phyloP scores from a whole-genome alignment of 2,888 invertebrate species.

The Scaeva pyrastri region DNA sequence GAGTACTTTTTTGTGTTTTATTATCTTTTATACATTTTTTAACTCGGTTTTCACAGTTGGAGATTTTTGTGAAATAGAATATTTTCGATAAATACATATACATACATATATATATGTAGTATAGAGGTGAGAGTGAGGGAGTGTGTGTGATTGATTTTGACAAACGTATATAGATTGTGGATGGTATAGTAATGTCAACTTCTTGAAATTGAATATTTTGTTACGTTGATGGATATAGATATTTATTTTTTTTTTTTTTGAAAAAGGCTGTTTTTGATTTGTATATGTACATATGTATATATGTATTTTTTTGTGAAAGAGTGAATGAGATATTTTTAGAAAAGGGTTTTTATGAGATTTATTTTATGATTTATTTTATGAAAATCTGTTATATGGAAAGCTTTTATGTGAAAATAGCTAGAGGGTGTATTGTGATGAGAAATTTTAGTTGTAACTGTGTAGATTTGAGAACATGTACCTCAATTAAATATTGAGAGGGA shows the following conservation, averaged over 20 bases:
- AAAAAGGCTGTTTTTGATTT: not conserved
- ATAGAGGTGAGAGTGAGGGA: not conserved
- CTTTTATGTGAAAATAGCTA: not conserved
- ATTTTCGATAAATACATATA: conserved; percentile 53
- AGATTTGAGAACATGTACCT: not conserved
- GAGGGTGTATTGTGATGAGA: not conserved
- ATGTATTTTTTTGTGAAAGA: not conserved
- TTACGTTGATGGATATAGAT: not conserved
- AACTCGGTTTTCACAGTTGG: conserved; percentile 24
- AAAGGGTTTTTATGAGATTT: not conserved
- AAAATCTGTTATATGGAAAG: not conserved
- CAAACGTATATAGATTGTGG: not conserved
- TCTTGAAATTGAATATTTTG: conserved; percentile 38
- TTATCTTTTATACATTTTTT: conserved; percentile 28
- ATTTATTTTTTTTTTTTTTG: not conserved
- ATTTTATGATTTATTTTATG: conserved; percentile 1
- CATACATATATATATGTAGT: not conserved
- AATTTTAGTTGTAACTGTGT: not conserved
- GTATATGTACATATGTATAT: too few species aligned
- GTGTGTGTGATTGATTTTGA: conserved; percentile 18
- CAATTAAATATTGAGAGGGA: not conserved
- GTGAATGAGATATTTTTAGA: too few species aligned
- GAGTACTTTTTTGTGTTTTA: conserved; percentile 21
- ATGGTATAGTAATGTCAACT: not conserved
- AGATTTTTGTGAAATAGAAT: conserved; percentile 68